Conservation (phyloP, 2,113 vertebrate genomes). For the Tor tambroides region DNA sequence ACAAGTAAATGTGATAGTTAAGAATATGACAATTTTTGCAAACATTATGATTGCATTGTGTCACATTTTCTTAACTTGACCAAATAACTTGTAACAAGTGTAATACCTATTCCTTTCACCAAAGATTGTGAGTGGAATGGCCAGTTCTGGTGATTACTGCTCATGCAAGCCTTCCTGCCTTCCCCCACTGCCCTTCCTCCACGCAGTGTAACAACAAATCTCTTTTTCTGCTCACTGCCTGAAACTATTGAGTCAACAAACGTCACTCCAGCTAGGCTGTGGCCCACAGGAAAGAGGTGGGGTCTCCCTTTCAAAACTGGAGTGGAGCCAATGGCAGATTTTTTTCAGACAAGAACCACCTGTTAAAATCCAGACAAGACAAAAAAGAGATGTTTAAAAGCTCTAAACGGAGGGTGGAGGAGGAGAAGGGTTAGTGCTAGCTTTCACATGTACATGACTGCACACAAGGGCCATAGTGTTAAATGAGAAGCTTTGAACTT, state of each 20-base stretch:
- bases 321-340: constrained; percentile 71
- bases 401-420: background rate
- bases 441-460: constrained; percentile 40
- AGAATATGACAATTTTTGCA: background rate
- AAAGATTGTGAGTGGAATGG: no score
- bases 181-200: constrained; percentile 69
- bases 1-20: background rate
- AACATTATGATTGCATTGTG: background rate
- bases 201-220: constrained; percentile 76
- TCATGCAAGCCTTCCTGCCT: constrained; percentile 60
- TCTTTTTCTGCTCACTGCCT: constrained; percentile 75
- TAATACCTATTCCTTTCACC: no score
- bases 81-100: background rate
- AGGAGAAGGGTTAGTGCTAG: constrained; percentile 2
- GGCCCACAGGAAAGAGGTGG: constrained; percentile 69
- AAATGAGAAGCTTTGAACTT: background rate
- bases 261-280: constrained; percentile 70
- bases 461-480: background rate
- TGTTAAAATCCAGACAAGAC: constrained; percentile 66
- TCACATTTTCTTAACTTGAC: background rate
- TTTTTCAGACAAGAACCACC: constrained; percentile 76
- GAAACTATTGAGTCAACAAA: constrained; percentile 81
- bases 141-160: constrained; percentile 32
- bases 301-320: constrained; percentile 72
- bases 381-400: constrained; percentile 58